A percentile compares a stretch with the other conserved stretches of the same genome.
Conservation (phyloP, 2,113 vertebrate genomes). For the Corythoichthys haematopterus region DNA sequence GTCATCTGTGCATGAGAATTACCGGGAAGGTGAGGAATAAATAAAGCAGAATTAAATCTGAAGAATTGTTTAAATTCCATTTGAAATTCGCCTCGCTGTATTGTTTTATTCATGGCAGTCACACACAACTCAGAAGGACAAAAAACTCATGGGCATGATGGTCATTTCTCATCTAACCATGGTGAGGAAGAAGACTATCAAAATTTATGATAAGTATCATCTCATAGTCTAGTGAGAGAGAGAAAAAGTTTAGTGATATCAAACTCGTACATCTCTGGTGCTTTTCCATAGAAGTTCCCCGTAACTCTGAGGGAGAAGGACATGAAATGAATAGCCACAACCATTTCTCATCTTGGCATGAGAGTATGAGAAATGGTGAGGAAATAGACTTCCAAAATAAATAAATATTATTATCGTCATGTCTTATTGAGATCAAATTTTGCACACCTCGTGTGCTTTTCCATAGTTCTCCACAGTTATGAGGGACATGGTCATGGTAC, state of each 20-base stretch:
- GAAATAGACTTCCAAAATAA: too few species aligned
- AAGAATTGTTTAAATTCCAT: neutral
- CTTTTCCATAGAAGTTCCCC: neutral
- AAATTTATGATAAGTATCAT: neutral
- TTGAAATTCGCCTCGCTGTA: neutral
- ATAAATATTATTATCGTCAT: neutral
- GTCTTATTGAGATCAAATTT: neutral
- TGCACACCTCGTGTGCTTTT: neutral
- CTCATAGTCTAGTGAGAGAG: too few species aligned
- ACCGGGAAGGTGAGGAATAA: neutral
- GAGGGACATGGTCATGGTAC: neutral
- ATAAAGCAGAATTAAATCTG: neutral
- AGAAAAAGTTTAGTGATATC: too few species aligned
- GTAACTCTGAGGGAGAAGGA: neutral
- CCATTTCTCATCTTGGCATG: neutral
- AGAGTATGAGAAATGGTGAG: neutral
- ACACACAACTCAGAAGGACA: conserved; percentile 14
- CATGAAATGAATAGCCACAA: neutral
- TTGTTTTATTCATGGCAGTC: conserved; percentile 5
- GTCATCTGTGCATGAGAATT: neutral
- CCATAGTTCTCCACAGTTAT: neutral
- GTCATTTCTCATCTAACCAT: neutral
- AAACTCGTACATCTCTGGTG: too few species aligned
- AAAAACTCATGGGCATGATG: conserved; percentile 6
- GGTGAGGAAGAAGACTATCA: neutral